These are phyloP conservation scores for Cossypha heuglini DNA, from an alignment of 2,797 vertebrate species.

Conservation along the genomic window DNA sequence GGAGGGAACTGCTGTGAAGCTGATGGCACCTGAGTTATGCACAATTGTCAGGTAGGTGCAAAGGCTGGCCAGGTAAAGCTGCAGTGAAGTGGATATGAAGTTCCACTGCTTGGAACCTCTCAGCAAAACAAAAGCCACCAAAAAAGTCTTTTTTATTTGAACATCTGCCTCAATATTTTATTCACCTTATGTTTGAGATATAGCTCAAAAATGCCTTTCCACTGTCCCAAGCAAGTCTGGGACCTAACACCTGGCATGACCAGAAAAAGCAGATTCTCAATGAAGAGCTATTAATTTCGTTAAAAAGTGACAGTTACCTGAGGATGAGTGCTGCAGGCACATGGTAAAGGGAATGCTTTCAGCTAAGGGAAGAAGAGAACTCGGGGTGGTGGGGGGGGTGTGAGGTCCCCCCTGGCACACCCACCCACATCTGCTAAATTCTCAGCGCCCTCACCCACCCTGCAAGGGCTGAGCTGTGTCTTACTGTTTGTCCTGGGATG, in stretches of 20 bases:
- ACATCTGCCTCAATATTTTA: not conserved
- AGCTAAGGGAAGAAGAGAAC: no score
- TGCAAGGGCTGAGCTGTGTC: rapidly evolving
- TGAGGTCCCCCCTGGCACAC: no score
- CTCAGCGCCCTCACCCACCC: rapidly evolving
- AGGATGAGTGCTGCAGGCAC: not conserved
- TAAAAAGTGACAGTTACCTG: not conserved
- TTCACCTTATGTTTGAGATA: not conserved
- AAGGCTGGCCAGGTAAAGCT: not conserved
- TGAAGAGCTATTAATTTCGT: not conserved
- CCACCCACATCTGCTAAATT: not conserved
- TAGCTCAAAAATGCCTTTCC: not conserved
- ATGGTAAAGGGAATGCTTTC: no score
- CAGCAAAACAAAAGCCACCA: not conserved
- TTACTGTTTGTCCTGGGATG: not conserved
- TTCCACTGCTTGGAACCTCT: not conserved
- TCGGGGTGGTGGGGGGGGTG: no score
- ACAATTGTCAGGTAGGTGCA: not conserved
- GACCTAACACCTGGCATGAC: not conserved
- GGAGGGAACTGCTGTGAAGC: not conserved
- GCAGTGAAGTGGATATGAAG: not conserved
- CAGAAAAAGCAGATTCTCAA: not conserved
- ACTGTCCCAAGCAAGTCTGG: not conserved
- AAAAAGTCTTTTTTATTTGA: not conserved
- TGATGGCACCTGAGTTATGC: not conserved